These are phyloP conservation scores for Steatornis caripensis DNA, from an alignment of 2,113 vertebrate genomes.

Conservation along the genomic window DNA sequence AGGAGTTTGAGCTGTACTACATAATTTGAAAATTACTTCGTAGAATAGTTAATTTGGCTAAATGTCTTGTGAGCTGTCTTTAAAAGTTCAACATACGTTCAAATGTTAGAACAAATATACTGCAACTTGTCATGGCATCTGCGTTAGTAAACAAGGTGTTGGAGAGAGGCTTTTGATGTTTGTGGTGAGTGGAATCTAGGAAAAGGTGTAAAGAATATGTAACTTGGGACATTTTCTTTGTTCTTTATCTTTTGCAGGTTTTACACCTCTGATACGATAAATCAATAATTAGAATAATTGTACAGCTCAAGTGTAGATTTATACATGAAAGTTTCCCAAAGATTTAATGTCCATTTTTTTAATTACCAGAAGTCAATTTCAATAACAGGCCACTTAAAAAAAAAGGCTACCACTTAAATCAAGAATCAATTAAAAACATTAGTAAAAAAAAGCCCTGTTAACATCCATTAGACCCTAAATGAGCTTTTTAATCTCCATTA, in stretches of 20 bases:
- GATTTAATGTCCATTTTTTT: conserved; percentile 60
- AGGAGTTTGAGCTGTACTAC: background rate
- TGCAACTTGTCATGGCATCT: background rate
- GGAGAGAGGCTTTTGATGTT: background rate
- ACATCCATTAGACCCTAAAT: conserved; percentile 65
- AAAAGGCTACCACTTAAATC: conserved; percentile 58
- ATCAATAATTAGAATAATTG: conserved; percentile 32
- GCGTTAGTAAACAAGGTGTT: background rate
- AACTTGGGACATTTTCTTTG: background rate
- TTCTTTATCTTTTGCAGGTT: background rate
- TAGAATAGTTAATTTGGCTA: background rate
- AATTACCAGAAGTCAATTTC: conserved; percentile 46
- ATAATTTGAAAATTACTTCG: background rate
- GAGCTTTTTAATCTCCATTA: conserved; percentile 67
- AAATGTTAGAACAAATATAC: conserved; percentile 4
- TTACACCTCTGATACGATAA: background rate
- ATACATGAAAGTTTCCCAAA: conserved; percentile 11
- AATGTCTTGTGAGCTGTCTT: background rate
- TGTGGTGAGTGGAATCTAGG: background rate
- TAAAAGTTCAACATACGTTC: background rate
- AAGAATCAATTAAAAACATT: conserved; percentile 72
- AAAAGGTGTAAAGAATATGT: background rate
- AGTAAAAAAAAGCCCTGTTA: conserved; percentile 54
- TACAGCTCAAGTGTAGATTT: conserved; percentile 35
- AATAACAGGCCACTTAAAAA: conserved; percentile 39